These are phyloP conservation scores for Pseudomyrmex concolor DNA, from an alignment of 1,140 invertebrate species.

Conservation along the genomic window DNA sequence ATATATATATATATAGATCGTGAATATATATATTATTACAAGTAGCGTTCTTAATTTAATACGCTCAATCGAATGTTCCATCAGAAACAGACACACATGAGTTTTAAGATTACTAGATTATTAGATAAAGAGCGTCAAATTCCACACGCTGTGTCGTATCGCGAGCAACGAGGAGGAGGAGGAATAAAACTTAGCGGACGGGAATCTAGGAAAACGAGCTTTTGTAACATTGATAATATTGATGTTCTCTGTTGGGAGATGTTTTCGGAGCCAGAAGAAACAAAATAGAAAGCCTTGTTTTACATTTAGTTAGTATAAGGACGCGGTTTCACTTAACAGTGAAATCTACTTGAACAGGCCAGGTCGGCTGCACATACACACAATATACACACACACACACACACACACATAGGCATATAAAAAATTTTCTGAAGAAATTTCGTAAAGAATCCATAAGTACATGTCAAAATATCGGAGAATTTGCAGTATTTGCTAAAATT, in stretches of 20 bases:
- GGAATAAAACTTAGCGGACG: not conserved
- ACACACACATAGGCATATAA: not conserved
- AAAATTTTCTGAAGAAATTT: not conserved
- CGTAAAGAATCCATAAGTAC: not conserved
- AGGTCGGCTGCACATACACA: not conserved
- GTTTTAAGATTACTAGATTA: no score
- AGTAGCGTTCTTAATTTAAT: constrained; percentile 14
- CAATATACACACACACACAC: constrained; percentile 9
- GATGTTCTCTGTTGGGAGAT: constrained; percentile 29
- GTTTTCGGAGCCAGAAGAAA: constrained; percentile 46
- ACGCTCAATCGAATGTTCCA: constrained; percentile 55
- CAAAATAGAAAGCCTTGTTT: constrained; percentile 52
- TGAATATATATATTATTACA: constrained; percentile 7
- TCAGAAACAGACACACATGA: not conserved
- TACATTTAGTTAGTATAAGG: constrained; percentile 48
- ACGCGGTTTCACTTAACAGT: not conserved
- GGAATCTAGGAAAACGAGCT: constrained; percentile 28
- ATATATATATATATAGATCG: constrained; percentile 27
- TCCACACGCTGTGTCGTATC: not conserved
- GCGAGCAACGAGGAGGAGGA: not conserved
- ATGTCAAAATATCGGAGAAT: not conserved
- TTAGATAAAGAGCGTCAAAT: no score
- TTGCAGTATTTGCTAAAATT: not conserved
- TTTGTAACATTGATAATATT: constrained; percentile 18
- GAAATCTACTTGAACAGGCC: constrained; percentile 4